Evolutionary conservation across 2,113 vertebrate species (phyloP).

Genomic region (Myodes glareolus): DNA sequence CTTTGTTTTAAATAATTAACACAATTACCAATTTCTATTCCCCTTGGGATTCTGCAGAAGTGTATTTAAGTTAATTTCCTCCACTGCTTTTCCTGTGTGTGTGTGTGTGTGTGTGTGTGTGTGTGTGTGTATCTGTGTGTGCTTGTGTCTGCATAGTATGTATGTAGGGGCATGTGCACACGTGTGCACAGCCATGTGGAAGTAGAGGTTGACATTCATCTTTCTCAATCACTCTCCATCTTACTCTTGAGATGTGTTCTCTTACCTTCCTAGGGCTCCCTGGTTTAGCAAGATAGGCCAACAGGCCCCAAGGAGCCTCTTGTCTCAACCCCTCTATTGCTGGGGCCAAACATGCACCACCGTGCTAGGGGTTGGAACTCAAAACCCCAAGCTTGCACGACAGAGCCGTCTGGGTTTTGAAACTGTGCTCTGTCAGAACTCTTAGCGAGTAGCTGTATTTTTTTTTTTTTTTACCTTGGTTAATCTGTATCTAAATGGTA

Average conservation of each 20-base stretch:
- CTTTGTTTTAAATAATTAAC: slow-evolving; percentile 57
- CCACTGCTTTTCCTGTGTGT: background rate
- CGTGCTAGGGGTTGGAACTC: background rate
- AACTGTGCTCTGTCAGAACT: slow-evolving; percentile 57
- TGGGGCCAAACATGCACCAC: too few relatives aligned
- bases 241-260: background rate
- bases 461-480: slow-evolving; percentile 16
- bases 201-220: background rate
- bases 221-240: background rate
- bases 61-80: slow-evolving; percentile 69
- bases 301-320: background rate
- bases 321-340: background rate
- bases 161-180: background rate
- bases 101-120: too few relatives aligned
- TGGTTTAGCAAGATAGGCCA: too few relatives aligned
- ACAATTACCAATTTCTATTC: background rate
- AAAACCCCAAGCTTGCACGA: background rate
- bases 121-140: background rate
- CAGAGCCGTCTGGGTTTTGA: slow-evolving; percentile 13
- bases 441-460: slow-evolving; percentile 59
- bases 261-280: background rate
- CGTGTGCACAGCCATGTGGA: too few relatives aligned
- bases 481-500: slow-evolving; percentile 80
- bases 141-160: background rate
- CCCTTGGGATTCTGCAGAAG: slow-evolving; percentile 28